Evolutionary conservation across 1,140 invertebrate genomes (phyloP), one percentile per base, ranked within the genome.

Genomic region (Sweltsa coloradensis): DNA sequence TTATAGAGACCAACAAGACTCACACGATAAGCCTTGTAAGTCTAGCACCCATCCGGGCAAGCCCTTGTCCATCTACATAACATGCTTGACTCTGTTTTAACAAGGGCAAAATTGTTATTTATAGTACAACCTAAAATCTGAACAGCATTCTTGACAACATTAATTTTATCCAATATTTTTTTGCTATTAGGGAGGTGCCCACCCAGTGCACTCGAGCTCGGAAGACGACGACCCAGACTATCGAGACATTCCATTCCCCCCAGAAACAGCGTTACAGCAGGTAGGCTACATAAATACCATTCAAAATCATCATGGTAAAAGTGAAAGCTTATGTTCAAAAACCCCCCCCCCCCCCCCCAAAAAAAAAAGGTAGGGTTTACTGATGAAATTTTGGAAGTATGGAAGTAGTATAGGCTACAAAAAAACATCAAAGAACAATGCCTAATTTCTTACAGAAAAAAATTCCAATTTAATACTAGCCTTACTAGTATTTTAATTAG

Each of bases 1-100:
- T 85, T 45, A 57, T 62, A 23, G 73, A 77, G 57, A 68, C 75
- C 6, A 83, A 83, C 60, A 73, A 74, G 45, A 70, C 64, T 51
- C 78, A 82, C 57, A 61, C 73, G 55, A 68, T 73, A 45, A 47
- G 61, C 51, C 54, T 75, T 63, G 74, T 75, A 62, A 59, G 58
- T 62, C 40, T 47, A 47, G 27, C n/a, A n/a, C n/a, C n/a, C n/a
- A n/a, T n/a, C n/a, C n/a, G n/a, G n/a, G n/a, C n/a, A n/a, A n/a
- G n/a, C n/a, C n/a, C n/a, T n/a, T n/a, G n/a, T n/a, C n/a, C n/a
- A n/a, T n/a, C n/a, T n/a, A n/a, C n/a, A n/a, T n/a, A n/a, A n/a
- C 46, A 51, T 45, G 36, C 27, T 42, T 51, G 29, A 51, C 41
- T 42, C 25, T 16, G n/a, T 9, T 7, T 39, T 41, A 41, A 19